These are phyloP conservation scores for Chelonia mydas DNA, from an alignment of 2,797 vertebrate species.

Conservation along the genomic window DNA sequence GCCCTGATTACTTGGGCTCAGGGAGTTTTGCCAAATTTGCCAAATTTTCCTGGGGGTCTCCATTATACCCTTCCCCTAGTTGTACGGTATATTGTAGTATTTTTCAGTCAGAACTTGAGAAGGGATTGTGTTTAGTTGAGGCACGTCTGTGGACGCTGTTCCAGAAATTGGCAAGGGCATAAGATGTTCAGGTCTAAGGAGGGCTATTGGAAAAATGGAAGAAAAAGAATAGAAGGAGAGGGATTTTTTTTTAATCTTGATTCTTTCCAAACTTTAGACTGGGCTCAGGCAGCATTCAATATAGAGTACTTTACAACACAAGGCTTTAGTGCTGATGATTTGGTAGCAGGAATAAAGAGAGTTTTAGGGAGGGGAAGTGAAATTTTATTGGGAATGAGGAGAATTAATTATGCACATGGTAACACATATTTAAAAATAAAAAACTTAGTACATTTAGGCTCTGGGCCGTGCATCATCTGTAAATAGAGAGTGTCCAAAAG, in stretches of 20 bases:
- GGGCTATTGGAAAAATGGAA: neutral
- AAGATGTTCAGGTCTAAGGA: slow-evolving; percentile 2
- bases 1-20: neutral
- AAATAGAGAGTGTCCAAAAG: slow-evolving; percentile 55
- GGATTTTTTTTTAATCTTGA: neutral
- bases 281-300: neutral
- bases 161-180: neutral
- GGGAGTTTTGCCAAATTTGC: neutral
- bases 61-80: neutral
- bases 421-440: neutral
- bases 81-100: neutral
- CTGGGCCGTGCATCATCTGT: slow-evolving; percentile 10
- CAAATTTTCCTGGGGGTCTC: neutral
- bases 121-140: neutral
- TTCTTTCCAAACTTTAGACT: neutral
- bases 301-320: neutral
- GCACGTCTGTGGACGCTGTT: neutral
- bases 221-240: neutral
- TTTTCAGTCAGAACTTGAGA: slow-evolving; percentile 38
- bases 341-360: slow-evolving; percentile 14
- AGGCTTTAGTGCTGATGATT: neutral
- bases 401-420: slow-evolving; percentile 57
- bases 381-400: slow-evolving; percentile 21
- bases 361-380: slow-evolving; percentile 18
- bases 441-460: slow-evolving; percentile 46